Percentiles rank a stretch among this genome's conserved stretches.
phyloP scores from a whole-genome alignment of 2,888 invertebrate genomes.

The Pasiphila rectangulata region DNA sequence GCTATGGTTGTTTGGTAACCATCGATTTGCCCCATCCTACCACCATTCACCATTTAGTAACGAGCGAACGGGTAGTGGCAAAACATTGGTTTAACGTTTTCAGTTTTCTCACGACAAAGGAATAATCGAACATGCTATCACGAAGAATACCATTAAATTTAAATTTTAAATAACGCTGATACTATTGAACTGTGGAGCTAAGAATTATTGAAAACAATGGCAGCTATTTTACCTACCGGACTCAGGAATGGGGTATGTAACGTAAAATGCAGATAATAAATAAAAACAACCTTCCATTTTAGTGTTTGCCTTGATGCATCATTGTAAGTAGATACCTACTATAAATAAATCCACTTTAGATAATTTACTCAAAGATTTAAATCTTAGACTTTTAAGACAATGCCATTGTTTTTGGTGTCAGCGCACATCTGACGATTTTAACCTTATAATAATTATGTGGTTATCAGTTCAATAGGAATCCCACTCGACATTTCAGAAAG shows the following conservation, averaged over 20 bases:
- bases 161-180: constrained; percentile 13
- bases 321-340: too few species aligned
- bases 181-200: constrained; percentile 7
- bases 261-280: not conserved
- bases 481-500: too few species aligned
- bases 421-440: too few species aligned
- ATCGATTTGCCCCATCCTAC: constrained; percentile 18
- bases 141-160: constrained; percentile 22
- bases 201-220: constrained; percentile 46
- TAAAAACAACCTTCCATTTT: too few species aligned
- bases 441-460: too few species aligned
- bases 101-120: not conserved
- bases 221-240: constrained; percentile 63
- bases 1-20: constrained; percentile 68
- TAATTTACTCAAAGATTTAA: too few species aligned
- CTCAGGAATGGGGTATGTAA: constrained; percentile 61
- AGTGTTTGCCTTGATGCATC: too few species aligned
- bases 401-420: too few species aligned
- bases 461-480: too few species aligned
- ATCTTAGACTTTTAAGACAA: too few species aligned
- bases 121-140: constrained; percentile 17
- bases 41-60: constrained; percentile 18
- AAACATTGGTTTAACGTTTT: too few species aligned
- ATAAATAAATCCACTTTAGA: too few species aligned
- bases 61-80: not conserved